A percentile compares a stretch with the other conserved stretches of the same genome.
phyloP scores from a whole-genome alignment of 1,140 invertebrate genomes.

The Coenobita brevimanus region DNA sequence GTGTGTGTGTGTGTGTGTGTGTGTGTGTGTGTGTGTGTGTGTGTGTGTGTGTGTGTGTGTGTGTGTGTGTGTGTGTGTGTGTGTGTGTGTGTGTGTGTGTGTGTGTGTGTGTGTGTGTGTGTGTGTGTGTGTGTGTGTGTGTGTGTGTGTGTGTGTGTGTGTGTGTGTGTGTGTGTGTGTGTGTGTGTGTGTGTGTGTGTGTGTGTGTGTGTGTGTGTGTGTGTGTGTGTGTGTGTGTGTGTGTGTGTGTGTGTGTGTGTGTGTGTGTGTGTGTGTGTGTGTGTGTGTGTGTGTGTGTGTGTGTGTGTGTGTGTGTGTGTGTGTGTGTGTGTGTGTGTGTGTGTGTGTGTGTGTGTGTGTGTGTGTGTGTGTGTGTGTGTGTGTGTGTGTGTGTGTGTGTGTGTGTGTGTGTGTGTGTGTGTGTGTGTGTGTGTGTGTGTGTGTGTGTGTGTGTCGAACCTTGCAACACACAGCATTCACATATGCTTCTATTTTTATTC shows the following conservation, averaged over 20 bases:
- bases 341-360: background rate
- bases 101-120: too few relatives aligned
- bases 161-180: too few relatives aligned
- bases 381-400: constrained; percentile 17
- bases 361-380: constrained; percentile 6
- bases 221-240: constrained; percentile 15
- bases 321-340: constrained; percentile 8
- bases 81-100: too few relatives aligned
- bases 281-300: background rate
- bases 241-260: constrained; percentile 11
- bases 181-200: constrained; percentile 9
- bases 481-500: too few relatives aligned
- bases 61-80: too few relatives aligned
- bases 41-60: too few relatives aligned
- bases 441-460: background rate
- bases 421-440: background rate
- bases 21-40: too few relatives aligned
- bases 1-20: too few relatives aligned
- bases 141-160: too few relatives aligned
- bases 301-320: background rate
- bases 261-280: constrained; percentile 10
- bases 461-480: background rate
- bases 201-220: constrained; percentile 5
- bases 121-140: too few relatives aligned
- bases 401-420: background rate